Percentiles rank a stretch among this genome's conserved stretches.
Conservation (phyloP, 2,113 vertebrate species). For the Trichechus manatus region DNA sequence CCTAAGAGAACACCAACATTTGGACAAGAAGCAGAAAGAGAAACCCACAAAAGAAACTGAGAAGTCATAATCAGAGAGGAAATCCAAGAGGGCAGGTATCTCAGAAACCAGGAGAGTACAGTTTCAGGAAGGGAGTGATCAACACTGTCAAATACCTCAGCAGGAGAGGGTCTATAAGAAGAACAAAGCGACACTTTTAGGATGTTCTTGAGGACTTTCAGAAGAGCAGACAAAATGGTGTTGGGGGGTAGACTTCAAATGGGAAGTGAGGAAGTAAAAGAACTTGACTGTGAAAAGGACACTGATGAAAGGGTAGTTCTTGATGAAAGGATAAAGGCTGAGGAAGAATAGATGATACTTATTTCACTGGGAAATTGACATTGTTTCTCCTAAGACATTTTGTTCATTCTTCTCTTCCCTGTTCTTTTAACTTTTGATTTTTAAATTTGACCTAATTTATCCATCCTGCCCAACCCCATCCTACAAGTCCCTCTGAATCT, state of each 20-base stretch:
- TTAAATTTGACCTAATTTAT: neutral
- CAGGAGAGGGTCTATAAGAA: neutral
- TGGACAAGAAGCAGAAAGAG: neutral
- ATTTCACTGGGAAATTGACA: neutral
- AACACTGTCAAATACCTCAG: neutral
- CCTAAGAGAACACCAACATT: neutral
- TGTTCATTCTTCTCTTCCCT: neutral
- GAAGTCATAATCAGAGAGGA: neutral
- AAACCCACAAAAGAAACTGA: neutral
- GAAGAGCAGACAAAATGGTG: neutral
- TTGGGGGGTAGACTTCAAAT: neutral
- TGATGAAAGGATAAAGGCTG: neutral
- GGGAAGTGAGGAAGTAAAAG: neutral
- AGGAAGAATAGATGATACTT: neutral
- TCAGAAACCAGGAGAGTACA: neutral
- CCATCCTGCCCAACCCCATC: neutral
- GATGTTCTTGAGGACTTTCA: neutral
- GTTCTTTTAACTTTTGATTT: neutral
- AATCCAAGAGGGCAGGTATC: neutral
- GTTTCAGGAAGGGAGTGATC: neutral
- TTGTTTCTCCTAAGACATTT: neutral
- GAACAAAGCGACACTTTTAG: neutral
- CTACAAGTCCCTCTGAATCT: neutral
- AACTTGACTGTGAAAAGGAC: neutral
- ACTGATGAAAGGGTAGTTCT: accelerated